These are phyloP conservation scores for Tragelaphus imberbis DNA, from an alignment of 2,113 vertebrate species.

Conservation along the genomic window DNA sequence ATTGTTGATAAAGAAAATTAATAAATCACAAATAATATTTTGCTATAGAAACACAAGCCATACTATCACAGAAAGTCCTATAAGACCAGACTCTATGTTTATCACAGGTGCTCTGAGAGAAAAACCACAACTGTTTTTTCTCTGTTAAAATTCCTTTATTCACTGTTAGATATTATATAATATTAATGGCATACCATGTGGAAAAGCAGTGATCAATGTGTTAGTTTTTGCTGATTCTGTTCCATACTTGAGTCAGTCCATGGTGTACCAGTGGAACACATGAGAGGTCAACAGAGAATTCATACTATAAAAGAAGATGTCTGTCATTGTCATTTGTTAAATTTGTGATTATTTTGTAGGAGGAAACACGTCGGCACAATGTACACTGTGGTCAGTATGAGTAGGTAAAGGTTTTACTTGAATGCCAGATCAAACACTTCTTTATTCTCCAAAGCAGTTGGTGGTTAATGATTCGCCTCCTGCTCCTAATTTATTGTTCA, in stretches of 20 bases:
- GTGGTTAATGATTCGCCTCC: background rate
- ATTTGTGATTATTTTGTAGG: background rate
- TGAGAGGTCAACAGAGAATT: background rate
- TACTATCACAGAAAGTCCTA: background rate
- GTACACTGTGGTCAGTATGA: background rate
- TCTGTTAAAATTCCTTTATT: background rate
- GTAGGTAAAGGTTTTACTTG: background rate
- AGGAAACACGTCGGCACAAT: background rate
- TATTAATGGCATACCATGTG: fast-evolving
- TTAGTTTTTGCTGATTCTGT: background rate
- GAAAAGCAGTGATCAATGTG: background rate
- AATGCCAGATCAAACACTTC: background rate
- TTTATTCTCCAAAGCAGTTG: background rate
- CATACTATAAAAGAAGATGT: background rate
- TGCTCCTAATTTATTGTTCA: background rate
- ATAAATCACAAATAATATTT: background rate
- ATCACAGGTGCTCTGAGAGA: background rate
- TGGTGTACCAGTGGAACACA: fast-evolving
- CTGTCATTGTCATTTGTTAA: background rate
- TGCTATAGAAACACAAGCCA: background rate
- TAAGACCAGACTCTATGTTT: background rate
- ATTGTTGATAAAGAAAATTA: background rate
- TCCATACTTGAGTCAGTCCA: background rate
- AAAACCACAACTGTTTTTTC: background rate
- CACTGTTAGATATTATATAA: background rate